Base-by-base conservation (phyloP, 2,113 vertebrate species). In the Pampusana beccarii region DNA sequence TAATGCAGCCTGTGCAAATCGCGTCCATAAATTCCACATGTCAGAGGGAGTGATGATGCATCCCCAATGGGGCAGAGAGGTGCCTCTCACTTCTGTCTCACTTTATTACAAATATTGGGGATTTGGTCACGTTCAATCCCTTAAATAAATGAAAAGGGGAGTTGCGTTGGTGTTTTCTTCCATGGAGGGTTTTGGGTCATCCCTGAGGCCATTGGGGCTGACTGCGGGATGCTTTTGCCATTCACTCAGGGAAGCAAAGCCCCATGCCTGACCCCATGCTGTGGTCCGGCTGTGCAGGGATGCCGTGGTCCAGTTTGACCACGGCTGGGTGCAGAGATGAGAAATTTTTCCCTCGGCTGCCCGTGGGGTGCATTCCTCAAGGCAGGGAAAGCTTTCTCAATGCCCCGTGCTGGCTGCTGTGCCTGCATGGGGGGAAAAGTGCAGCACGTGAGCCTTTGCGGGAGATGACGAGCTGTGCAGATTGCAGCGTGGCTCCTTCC, bases 371-470 rank as follows among this genome's bases (percentile, higher is more conserved):
- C 42, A 17, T 40, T 38, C 5, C 48, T 38, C 38, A 20, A 0
- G 0, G 2, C 42, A 31, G 1, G 2, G 29, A 5, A 80, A 31
- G 18, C 4, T 80, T 40, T 62, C 46, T 13, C 7, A 5, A 4
- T 1, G 9, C n/a, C 42, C 36, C 0, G 0, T 29, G 36, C 28
- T 44, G 42, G 18, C 38, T 29, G 7, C n/a, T 44, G 53, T 5
- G 1, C 10, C 58, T 64, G 58, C 18, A 3, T 1, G 2, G 64
- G 67, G 33, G 13, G 21, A 29, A 61, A 51, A n/a, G 50, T 0
- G 31, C 13, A 6, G 19, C 28, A 0, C 0, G 0, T 10, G 36
- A 53, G 36, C 1, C 61, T 28, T 13, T 13, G 25, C 0, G 0
- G 66, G 62, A 19, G 26, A 7, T 11, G 0, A 1, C 23, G 9